These are phyloP conservation scores for Microcebus tavaratra DNA, from an alignment of 2,113 vertebrate species.

Conservation along the genomic window DNA sequence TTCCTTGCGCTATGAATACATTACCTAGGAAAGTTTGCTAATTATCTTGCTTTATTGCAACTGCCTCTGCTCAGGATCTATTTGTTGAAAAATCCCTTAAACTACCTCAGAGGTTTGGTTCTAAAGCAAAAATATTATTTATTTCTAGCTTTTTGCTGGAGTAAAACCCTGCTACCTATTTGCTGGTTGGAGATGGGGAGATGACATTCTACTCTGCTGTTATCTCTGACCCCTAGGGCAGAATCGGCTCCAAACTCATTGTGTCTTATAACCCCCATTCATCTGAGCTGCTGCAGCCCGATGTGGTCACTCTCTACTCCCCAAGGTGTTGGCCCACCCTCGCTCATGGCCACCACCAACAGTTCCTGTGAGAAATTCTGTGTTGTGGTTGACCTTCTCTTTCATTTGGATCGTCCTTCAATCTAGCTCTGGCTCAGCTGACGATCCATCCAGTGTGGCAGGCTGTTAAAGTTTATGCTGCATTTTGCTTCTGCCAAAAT, in stretches of 20 bases:
- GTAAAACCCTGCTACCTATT: background rate
- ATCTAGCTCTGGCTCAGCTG: background rate
- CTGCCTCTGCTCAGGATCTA: background rate
- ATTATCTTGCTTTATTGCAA: slow-evolving; percentile 41
- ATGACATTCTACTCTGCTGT: background rate
- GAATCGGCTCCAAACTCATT: background rate
- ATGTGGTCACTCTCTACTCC: accelerated
- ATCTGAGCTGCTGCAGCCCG: background rate
- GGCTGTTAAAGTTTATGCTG: background rate
- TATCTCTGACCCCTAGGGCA: background rate
- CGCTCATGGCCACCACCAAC: background rate
- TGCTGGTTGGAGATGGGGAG: background rate
- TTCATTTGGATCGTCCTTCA: background rate
- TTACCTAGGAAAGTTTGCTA: background rate
- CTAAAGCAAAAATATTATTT: slow-evolving; percentile 1
- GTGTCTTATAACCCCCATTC: background rate
- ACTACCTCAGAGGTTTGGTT: background rate
- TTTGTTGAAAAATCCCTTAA: slow-evolving; percentile 19
- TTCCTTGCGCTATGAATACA: background rate
- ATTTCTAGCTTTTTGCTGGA: background rate
- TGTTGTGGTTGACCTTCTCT: background rate
- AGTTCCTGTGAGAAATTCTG: background rate
- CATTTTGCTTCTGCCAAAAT: background rate
- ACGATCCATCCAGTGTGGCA: background rate
- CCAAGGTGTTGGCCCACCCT: background rate